Base-by-base conservation (phyloP, 2,113 vertebrate species). In the Cichladusa arquata region DNA sequence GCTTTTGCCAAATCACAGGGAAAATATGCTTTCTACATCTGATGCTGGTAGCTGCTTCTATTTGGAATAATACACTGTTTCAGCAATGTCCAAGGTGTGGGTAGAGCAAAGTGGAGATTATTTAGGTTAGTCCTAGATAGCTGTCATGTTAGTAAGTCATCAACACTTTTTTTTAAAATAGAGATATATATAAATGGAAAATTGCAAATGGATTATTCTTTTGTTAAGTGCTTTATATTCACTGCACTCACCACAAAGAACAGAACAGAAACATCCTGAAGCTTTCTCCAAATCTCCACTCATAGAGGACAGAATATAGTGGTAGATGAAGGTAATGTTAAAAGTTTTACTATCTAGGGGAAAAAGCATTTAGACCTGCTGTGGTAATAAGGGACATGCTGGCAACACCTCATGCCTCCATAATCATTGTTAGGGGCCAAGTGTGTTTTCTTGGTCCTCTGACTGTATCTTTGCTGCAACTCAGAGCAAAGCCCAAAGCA, bases 401-500 rank as follows among this genome's bases (percentile, higher is more conserved):
- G 58, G 22, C 34, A 80, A 12, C 11, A 5, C 19, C 20, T 65
- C 0, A 4, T 1, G 0, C 58, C 24, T 94, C 48, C 4, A 0
- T 62, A 70, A 61, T 33, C 18, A 3, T 42, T 78, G 14, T 34
- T 86, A 28, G 25, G 51, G 36, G 28, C 12, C 19, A 40, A 4
- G 14, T 28, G 11, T 13, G 5, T 90, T 82, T 85, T 88, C 53
- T 76, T 81, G 14, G 15, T 62, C 86, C 36, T 88, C n/a, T 67
- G 8, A 18, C 19, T 60, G 44, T 2, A 24, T 12, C 12, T 76
- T 77, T 79, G 53, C 33, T 67, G 25, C 58, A 88, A 20, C 34
- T 60, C 3, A 0, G 19, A 90, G 50, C 25, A 83, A 61, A 77
- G 92, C 17, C 22, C 18, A 57, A 48, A 73, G n/a, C 29, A 57